Conservation (phyloP, 2,113 vertebrate genomes). For the Labeo rohita region DNA sequence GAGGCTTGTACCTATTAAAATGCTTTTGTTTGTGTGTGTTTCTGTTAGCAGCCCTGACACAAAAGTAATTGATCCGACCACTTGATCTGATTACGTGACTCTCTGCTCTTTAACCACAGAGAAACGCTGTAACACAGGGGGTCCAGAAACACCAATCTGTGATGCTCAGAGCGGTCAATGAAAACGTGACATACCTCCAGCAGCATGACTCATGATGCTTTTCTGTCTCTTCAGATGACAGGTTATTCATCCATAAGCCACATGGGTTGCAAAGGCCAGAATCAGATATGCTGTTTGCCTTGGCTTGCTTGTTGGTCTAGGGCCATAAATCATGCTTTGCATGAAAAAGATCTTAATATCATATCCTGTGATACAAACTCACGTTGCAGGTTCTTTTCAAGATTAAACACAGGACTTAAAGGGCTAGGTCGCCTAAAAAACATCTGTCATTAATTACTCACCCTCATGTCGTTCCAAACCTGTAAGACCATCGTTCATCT, state of each 20-base stretch:
- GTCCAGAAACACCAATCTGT: background rate
- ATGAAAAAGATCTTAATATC: background rate
- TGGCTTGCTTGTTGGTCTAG: background rate
- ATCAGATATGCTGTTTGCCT: background rate
- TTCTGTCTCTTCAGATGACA: background rate
- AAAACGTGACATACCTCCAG: background rate
- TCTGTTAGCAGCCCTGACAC: background rate
- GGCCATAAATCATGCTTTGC: background rate
- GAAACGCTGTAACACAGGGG: background rate
- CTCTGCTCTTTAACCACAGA: background rate
- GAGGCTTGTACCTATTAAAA: slow-evolving; percentile 8
- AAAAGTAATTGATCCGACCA: background rate
- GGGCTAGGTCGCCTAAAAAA: no score
- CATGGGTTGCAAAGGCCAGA: background rate
- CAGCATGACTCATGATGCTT: background rate
- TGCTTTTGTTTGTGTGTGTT: background rate
- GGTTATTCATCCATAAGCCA: background rate
- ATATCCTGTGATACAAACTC: background rate
- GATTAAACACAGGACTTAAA: no score
- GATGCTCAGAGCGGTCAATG: background rate
- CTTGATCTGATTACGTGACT: background rate
- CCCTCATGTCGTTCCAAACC: no score
- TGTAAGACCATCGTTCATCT: no score
- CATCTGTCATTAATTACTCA: no score
- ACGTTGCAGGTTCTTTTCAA: no score